Percentiles rank a stretch among this genome's conserved stretches.
phyloP scores from a whole-genome alignment of 2,888 invertebrate genomes.

The Plebejus melissa region DNA sequence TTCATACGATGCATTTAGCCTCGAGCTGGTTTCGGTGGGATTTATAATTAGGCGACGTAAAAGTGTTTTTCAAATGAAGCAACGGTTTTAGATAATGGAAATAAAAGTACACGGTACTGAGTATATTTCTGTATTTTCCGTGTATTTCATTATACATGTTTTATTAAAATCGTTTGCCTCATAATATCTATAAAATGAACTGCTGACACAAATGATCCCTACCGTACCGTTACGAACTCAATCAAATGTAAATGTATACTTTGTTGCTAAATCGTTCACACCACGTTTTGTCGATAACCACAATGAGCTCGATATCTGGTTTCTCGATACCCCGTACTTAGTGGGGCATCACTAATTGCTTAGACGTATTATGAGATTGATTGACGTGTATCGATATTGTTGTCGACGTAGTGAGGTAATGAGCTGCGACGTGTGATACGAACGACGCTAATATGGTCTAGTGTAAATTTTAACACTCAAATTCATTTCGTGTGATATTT shows the following conservation, averaged over 20 bases:
- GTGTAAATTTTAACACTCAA: slow-evolving; percentile 37
- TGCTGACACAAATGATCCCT: slow-evolving; percentile 20
- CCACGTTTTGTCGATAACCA: slow-evolving; percentile 64
- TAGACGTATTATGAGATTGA: slow-evolving; percentile 66
- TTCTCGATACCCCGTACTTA: slow-evolving; percentile 56
- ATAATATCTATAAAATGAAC: neutral
- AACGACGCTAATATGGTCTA: slow-evolving; percentile 32
- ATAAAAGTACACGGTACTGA: neutral
- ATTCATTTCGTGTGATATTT: slow-evolving; percentile 23
- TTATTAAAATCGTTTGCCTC: neutral
- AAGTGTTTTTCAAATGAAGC: slow-evolving; percentile 11
- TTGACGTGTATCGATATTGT: slow-evolving; percentile 56
- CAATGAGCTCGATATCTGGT: slow-evolving; percentile 50
- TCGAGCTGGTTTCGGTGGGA: slow-evolving; percentile 1
- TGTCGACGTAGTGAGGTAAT: slow-evolving; percentile 47
- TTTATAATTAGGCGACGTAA: slow-evolving; percentile 17
- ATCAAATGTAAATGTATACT: slow-evolving; percentile 35
- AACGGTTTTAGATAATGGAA: neutral
- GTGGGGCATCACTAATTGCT: slow-evolving; percentile 62
- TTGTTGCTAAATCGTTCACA: slow-evolving; percentile 52
- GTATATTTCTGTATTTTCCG: neutral
- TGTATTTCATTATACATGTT: neutral
- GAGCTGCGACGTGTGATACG: slow-evolving; percentile 34
- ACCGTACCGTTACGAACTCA: slow-evolving; percentile 33
- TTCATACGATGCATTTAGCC: slow-evolving; percentile 18